phyloP scores from a whole-genome alignment of 2,888 invertebrate genomes.

The Heliconius cydno region DNA sequence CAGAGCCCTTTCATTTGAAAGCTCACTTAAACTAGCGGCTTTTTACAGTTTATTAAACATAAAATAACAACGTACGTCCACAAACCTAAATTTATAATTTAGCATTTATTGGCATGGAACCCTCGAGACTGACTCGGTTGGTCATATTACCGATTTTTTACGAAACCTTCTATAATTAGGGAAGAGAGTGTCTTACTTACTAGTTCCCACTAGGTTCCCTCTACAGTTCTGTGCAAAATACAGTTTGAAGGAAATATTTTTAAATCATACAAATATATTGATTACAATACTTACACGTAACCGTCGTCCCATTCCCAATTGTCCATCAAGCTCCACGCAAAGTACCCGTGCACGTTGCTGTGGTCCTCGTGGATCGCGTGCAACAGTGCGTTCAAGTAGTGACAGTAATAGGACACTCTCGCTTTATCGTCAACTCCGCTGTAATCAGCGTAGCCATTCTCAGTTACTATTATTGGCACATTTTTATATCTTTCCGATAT shows the following conservation, averaged over 20 bases:
- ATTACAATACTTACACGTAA: conserved; percentile 84
- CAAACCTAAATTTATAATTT: neutral
- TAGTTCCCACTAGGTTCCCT: no score
- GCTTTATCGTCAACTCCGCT: conserved; percentile 79
- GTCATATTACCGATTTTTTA: no score
- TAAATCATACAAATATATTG: neutral
- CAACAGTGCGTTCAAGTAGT: conserved; percentile 76
- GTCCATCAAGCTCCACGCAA: conserved; percentile 92
- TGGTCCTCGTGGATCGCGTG: conserved; percentile 83
- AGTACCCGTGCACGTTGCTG: conserved; percentile 87
- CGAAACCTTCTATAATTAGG: no score
- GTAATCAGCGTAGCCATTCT: conserved; percentile 82
- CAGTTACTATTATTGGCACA: conserved; percentile 81
- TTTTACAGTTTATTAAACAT: no score
- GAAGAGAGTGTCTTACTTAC: no score
- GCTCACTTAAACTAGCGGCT: no score
- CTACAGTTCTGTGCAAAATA: no score
- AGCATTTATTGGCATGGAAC: no score
- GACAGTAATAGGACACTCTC: conserved; percentile 84
- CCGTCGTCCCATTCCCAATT: conserved; percentile 93
- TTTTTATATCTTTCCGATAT: conserved; percentile 80
- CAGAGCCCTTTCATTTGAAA: no score
- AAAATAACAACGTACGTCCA: no score
- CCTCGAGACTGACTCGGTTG: no score
- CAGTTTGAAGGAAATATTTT: neutral